A percentile compares a stretch with the other conserved stretches of the same genome.
These are phyloP conservation scores for Spinibarbus caldwelli DNA, from an alignment of 2,797 vertebrate genomes.

Conservation along the genomic window DNA sequence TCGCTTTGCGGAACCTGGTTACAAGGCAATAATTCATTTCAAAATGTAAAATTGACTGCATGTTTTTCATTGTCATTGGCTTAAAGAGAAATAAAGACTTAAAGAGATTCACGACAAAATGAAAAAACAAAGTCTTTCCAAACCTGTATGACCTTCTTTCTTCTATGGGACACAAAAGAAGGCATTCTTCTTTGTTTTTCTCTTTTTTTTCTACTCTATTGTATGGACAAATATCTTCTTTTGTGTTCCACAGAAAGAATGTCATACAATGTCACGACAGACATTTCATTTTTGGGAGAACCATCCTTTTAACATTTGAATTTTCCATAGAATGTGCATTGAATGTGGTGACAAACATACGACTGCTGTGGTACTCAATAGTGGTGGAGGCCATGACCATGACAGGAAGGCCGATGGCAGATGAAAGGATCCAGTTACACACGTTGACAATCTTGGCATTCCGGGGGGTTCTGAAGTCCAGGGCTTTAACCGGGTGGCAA, in stretches of 20 bases:
- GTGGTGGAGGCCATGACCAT: slow-evolving; percentile 95
- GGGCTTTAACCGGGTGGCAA: slow-evolving; percentile 95
- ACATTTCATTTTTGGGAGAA: background rate
- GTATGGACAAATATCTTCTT: background rate
- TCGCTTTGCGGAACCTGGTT: background rate
- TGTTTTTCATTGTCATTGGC: background rate
- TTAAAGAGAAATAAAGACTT: background rate
- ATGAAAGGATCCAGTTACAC: slow-evolving; percentile 98
- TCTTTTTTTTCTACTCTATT: too few relatives aligned
- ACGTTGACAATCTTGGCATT: slow-evolving; percentile 99
- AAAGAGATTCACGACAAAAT: background rate
- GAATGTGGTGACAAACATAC: slow-evolving; percentile 9
- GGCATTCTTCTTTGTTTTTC: too few relatives aligned
- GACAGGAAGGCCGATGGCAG: slow-evolving; percentile 94
- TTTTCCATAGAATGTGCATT: background rate
- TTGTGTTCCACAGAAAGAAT: background rate
- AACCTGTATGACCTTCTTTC: background rate
- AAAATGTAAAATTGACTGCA: background rate
- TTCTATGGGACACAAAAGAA: background rate
- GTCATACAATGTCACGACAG: background rate
- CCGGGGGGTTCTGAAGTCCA: slow-evolving; percentile 95
- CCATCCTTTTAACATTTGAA: background rate
- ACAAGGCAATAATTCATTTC: background rate
- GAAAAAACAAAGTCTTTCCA: too few relatives aligned
- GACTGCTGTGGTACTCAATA: slow-evolving; percentile 67